Evolutionary conservation across 2,113 vertebrate species (phyloP).

Genomic region (Coturnix japonica): DNA sequence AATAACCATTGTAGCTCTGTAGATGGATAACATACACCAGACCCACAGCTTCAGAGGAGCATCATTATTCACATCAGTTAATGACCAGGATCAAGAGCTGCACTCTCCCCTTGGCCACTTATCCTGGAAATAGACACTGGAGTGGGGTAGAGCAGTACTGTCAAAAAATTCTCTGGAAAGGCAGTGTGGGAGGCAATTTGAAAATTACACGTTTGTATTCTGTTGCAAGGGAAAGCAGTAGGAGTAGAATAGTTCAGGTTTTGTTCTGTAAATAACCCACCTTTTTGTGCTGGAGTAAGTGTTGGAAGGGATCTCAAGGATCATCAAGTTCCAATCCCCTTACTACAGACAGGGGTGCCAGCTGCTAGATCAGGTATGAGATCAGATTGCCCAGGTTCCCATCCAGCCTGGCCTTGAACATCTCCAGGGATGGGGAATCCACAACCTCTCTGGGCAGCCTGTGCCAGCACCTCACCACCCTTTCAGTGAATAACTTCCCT

Average conservation of each 20-base stretch:
- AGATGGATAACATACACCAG: background rate
- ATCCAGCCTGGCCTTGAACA: too few species aligned
- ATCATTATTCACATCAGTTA: background rate
- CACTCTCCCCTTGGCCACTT: background rate
- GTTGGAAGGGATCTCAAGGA: too few species aligned
- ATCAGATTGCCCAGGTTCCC: too few species aligned
- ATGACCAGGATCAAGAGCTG: background rate
- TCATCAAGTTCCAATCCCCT: too few species aligned
- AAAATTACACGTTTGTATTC: background rate
- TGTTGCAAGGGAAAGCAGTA: background rate
- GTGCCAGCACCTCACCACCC: too few species aligned
- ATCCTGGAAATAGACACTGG: background rate
- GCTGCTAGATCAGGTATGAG: too few species aligned
- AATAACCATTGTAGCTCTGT: conserved; percentile 20
- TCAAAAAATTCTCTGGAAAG: background rate
- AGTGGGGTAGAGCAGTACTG: background rate
- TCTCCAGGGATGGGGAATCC: too few species aligned
- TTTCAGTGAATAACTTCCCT: too few species aligned
- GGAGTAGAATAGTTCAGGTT: background rate
- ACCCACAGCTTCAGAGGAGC: background rate
- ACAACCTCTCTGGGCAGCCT: too few species aligned
- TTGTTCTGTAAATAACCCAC: background rate
- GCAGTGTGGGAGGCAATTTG: background rate
- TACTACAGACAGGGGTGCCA: too few species aligned
- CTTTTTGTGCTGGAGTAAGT: background rate